Evolutionary conservation across 2,797 vertebrate genomes (phyloP).

Genomic region (Lagorchestes hirsutus): DNA sequence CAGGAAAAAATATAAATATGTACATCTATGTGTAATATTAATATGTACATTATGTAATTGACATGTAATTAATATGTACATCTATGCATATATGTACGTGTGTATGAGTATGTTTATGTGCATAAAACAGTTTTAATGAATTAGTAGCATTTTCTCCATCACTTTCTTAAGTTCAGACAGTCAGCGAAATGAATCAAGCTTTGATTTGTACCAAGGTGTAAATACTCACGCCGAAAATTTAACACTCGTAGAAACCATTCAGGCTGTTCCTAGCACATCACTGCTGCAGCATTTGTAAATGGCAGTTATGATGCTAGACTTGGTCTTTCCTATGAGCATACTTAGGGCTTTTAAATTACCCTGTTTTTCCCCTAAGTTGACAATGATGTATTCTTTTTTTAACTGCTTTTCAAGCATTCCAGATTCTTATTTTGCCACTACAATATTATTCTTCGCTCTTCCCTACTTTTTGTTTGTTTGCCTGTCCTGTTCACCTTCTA

Average conservation of each 20-base stretch:
- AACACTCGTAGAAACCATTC: neutral
- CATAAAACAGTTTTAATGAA: neutral
- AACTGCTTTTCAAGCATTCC: constrained; percentile 42
- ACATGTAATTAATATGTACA: too few species aligned
- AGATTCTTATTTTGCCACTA: constrained; percentile 16
- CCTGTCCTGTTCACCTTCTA: constrained; percentile 26
- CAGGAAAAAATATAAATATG: neutral
- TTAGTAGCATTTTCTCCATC: neutral
- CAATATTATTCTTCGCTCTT: neutral
- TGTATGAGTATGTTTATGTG: neutral
- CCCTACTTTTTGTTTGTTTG: constrained; percentile 5
- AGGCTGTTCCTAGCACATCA: neutral
- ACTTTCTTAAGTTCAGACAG: neutral
- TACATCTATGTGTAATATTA: neutral
- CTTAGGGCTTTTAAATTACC: constrained; percentile 24
- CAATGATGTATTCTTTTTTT: constrained; percentile 8
- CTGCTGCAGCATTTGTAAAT: neutral
- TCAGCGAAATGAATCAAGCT: neutral
- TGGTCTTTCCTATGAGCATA: constrained; percentile 32
- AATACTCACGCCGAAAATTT: neutral
- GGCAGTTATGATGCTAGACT: neutral
- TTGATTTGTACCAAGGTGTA: neutral
- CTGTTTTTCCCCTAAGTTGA: neutral
- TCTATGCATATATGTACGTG: neutral
- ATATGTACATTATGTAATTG: too few species aligned